Conservation (phyloP, 2,797 vertebrate species). For the Borostomias antarcticus region DNA sequence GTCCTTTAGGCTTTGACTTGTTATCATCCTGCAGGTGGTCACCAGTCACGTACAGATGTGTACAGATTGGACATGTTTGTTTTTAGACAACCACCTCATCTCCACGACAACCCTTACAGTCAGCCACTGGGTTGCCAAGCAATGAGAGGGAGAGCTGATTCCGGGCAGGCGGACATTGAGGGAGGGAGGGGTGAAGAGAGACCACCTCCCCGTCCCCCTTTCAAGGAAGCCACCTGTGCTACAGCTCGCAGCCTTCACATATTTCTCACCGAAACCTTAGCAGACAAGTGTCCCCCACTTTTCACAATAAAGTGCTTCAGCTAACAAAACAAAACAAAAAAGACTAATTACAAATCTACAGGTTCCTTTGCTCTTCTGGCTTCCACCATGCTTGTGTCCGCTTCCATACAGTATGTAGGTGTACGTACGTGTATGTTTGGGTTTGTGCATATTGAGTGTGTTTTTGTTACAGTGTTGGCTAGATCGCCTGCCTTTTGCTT, state of each 20-base stretch:
- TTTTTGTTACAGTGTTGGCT: constrained; percentile 33
- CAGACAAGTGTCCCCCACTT: constrained; percentile 23
- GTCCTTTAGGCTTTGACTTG: neutral
- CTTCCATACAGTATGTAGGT: constrained; percentile 41
- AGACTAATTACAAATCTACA: constrained; percentile 44
- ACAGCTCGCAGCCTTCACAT: constrained; percentile 18
- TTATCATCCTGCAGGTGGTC: neutral
- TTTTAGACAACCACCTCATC: neutral
- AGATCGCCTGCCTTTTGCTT: constrained; percentile 20
- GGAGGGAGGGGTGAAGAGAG: neutral
- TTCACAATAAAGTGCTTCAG: constrained; percentile 77
- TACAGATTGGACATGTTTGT: constrained; percentile 8
- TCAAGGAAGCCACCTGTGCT: constrained; percentile 4
- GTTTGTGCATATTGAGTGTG: constrained; percentile 17
- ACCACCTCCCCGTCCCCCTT: neutral
- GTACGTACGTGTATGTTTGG: constrained; percentile 26
- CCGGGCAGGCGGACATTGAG: constrained; percentile 3
- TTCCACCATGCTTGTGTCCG: constrained; percentile 14
- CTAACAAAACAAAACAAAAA: constrained; percentile 46
- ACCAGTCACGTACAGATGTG: constrained; percentile 5
- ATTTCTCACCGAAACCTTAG: constrained; percentile 23
- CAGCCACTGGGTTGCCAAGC: constrained; percentile 14
- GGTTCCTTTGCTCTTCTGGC: constrained; percentile 44
- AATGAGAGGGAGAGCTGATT: constrained; percentile 36
- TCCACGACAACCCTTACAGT: neutral